Conservation (phyloP, 2,888 invertebrate genomes). For the Melinaea menophilus region DNA sequence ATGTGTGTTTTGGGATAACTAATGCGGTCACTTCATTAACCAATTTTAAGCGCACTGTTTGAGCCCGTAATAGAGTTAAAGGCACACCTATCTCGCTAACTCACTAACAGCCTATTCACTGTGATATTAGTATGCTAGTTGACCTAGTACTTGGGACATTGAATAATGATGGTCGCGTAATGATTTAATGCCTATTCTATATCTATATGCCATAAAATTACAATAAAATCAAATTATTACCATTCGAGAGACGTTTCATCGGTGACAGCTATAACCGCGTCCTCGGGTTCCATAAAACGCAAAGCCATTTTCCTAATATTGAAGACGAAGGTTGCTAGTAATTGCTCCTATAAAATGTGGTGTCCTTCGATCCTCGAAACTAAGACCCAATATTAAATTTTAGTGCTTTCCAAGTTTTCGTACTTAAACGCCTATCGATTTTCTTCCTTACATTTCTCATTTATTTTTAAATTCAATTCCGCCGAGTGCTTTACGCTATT, state of each 20-base stretch:
- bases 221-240: neutral
- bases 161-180: too few species aligned
- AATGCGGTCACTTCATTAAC: too few species aligned
- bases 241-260: constrained; percentile 42
- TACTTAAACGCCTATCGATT: constrained; percentile 53
- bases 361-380: constrained; percentile 56
- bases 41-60: too few species aligned
- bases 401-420: constrained; percentile 62
- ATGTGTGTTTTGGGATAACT: too few species aligned
- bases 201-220: too few species aligned
- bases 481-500: constrained; percentile 49
- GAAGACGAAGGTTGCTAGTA: constrained; percentile 66
- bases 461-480: constrained; percentile 58
- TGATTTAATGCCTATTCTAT: too few species aligned
- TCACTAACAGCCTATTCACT: too few species aligned
- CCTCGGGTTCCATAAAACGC: constrained; percentile 62
- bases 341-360: constrained; percentile 70
- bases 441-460: constrained; percentile 50
- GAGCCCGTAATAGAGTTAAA: too few species aligned
- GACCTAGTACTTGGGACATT: too few species aligned
- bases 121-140: too few species aligned
- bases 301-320: constrained; percentile 66
- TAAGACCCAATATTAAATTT: constrained; percentile 65
- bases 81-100: too few species aligned
- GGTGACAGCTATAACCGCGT: constrained; percentile 55